Conservation (phyloP, 2,797 vertebrate genomes). For the Oceanodroma leucorhoa region DNA sequence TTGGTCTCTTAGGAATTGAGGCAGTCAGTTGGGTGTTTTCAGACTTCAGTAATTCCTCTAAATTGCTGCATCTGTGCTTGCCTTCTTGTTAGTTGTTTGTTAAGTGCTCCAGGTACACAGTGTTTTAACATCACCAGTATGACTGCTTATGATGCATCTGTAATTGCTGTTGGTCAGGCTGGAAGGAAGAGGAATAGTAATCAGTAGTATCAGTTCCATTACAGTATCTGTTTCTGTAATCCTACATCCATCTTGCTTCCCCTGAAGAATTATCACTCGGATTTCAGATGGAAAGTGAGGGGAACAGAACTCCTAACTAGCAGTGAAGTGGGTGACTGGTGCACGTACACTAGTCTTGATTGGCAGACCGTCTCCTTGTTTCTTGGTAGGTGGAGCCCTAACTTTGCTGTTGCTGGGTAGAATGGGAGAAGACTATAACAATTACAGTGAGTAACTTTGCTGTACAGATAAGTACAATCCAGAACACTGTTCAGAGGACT, state of each 20-base stretch:
- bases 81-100: background rate
- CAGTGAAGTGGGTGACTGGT: background rate
- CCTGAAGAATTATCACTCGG: background rate
- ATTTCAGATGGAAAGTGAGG: background rate
- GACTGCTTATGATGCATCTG: background rate
- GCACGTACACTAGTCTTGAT: fast-evolving
- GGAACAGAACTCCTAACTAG: background rate
- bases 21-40: background rate
- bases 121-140: background rate
- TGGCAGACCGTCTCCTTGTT: background rate
- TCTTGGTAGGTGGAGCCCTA: slow-evolving; percentile 46
- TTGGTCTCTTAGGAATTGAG: background rate
- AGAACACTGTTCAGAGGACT: background rate
- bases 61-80: background rate
- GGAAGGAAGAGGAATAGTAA: background rate
- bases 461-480: background rate
- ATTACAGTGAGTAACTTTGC: slow-evolving; percentile 1
- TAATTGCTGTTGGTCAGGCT: background rate
- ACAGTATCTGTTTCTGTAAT: background rate
- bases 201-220: background rate
- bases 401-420: slow-evolving; percentile 6
- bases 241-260: background rate
- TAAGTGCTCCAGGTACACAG: background rate
- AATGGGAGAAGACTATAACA: background rate
- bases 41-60: background rate